phyloP scores from a whole-genome alignment of 2,113 vertebrate genomes.

The Hoplias malabaricus region DNA sequence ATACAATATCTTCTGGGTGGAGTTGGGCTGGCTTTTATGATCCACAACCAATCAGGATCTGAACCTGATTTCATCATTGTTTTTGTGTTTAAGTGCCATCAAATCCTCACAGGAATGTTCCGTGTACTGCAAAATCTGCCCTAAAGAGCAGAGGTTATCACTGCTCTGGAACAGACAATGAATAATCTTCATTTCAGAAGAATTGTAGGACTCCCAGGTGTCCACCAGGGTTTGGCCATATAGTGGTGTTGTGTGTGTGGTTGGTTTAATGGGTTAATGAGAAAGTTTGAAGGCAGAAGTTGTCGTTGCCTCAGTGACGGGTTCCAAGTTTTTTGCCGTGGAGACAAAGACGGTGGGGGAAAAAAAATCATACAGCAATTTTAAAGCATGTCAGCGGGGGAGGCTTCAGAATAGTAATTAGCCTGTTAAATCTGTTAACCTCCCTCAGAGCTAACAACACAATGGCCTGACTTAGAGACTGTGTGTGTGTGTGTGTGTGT shows the following conservation, averaged over 20 bases:
- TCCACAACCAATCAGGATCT: too few species aligned
- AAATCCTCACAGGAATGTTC: too few species aligned
- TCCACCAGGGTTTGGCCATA: too few species aligned
- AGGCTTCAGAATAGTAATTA: constrained; percentile 45
- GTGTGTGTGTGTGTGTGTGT: constrained; percentile 3
- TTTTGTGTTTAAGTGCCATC: too few species aligned
- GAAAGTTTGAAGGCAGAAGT: not conserved
- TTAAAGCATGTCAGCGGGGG: constrained; percentile 45
- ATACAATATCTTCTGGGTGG: too few species aligned
- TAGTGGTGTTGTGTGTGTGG: not conserved
- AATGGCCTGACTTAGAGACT: constrained; percentile 31
- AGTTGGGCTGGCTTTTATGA: too few species aligned
- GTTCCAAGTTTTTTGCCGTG: constrained; percentile 6
- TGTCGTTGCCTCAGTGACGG: not conserved
- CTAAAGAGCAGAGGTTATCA: too few species aligned
- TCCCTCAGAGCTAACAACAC: constrained; percentile 38
- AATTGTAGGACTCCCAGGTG: too few species aligned
- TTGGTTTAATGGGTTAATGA: constrained; percentile 2
- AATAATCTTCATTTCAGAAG: too few species aligned
- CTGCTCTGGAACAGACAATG: too few species aligned
- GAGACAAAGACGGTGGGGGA: constrained; percentile 19
- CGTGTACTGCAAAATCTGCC: too few species aligned
- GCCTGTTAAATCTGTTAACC: constrained; percentile 51
- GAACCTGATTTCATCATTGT: too few species aligned
- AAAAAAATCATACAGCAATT: constrained; percentile 45